phyloP scores from a whole-genome alignment of 2,888 invertebrate genomes.

The Brachypterus glaber region DNA sequence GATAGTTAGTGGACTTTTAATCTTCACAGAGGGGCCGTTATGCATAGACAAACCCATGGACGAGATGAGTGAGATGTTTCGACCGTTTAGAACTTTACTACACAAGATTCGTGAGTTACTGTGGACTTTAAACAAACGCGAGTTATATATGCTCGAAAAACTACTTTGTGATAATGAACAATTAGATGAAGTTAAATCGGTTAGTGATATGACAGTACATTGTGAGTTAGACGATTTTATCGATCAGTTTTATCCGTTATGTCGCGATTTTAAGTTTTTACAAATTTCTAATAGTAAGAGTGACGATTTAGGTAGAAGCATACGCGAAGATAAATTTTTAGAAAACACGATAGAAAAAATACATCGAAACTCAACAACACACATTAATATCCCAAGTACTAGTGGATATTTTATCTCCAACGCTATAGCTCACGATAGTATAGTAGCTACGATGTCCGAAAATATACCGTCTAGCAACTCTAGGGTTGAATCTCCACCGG shows the following conservation, averaged over 20 bases:
- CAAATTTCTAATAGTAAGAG: too few species aligned
- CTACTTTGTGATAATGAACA: constrained; percentile 87
- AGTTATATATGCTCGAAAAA: constrained; percentile 78
- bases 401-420: constrained; percentile 56
- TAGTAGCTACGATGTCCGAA: constrained; percentile 39
- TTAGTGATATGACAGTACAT: constrained; percentile 37
- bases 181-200: constrained; percentile 42
- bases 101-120: constrained; percentile 86
- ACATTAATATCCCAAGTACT: constrained; percentile 49
- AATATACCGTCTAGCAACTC: background rate
- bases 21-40: constrained; percentile 85
- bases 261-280: constrained; percentile 25
- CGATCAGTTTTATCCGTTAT: constrained; percentile 51
- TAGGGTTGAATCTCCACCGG: constrained; percentile 32
- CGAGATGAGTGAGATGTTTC: constrained; percentile 92
- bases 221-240: constrained; percentile 60
- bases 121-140: constrained; percentile 76
- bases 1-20: constrained; percentile 87
- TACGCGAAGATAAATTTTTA: too few species aligned
- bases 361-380: constrained; percentile 24
- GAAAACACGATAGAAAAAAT: too few species aligned
- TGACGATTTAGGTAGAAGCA: too few species aligned
- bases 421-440: constrained; percentile 50
- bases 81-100: constrained; percentile 82
- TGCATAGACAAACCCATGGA: constrained; percentile 76